A percentile compares a stretch with the other conserved stretches of the same genome.
Conservation (phyloP, 2,888 invertebrate species). For the Eilema sororculum region DNA sequence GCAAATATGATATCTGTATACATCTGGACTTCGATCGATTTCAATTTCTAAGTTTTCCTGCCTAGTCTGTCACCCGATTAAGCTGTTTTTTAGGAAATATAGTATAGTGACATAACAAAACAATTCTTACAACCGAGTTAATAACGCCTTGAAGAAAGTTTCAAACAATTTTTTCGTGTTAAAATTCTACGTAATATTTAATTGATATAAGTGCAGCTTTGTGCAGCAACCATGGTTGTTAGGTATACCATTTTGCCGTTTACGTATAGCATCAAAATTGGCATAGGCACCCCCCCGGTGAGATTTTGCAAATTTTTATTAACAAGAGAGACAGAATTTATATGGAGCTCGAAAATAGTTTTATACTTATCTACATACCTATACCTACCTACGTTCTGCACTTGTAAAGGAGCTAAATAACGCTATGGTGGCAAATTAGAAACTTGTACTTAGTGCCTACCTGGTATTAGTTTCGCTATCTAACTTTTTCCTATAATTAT, state of each 20-base stretch:
- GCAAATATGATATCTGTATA: no score
- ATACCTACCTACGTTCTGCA: no score
- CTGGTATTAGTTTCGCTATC: constrained; percentile 8
- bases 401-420: neutral
- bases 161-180: constrained; percentile 1
- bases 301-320: neutral
- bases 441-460: constrained; percentile 14
- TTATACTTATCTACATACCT: neutral
- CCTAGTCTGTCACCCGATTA: no score
- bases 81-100: neutral
- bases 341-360: no score
- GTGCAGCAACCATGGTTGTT: no score
- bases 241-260: neutral
- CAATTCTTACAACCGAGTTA: neutral
- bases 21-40: no score
- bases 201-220: no score
- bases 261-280: neutral
- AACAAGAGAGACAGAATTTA: neutral
- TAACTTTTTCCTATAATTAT: constrained; percentile 21
- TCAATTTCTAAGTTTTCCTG: no score
- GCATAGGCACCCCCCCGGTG: neutral
- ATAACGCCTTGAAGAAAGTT: neutral
- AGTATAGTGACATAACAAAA: constrained; percentile 1
- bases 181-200: neutral
- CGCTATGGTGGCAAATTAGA: constrained; percentile 15